Percentiles rank a stretch among this genome's conserved stretches.
Evolutionary conservation across 2,797 vertebrate species (phyloP).

Genomic region (Phataginus tetradactyla): DNA sequence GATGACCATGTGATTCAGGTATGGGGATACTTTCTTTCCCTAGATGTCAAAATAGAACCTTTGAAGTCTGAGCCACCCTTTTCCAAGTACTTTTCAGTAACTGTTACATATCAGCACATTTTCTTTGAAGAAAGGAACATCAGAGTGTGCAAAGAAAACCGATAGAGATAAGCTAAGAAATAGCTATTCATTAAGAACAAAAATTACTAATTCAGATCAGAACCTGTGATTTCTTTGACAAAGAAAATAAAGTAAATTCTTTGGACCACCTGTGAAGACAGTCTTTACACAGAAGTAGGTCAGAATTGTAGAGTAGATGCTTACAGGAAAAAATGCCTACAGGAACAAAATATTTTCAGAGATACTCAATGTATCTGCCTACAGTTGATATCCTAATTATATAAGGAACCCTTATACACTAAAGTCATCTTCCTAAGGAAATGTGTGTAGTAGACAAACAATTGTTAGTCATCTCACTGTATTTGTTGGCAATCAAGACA

Average conservation of each 20-base stretch:
- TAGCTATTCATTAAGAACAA: not conserved
- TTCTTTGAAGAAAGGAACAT: constrained; percentile 32
- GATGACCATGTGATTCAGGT: constrained; percentile 94
- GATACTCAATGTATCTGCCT: not conserved
- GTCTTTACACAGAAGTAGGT: not conserved
- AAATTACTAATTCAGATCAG: not conserved
- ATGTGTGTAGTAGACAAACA: not conserved
- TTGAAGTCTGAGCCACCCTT: not conserved
- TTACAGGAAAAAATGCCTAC: not conserved
- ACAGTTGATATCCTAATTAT: not conserved
- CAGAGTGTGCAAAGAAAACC: not conserved
- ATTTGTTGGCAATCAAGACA: not conserved
- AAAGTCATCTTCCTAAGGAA: not conserved
- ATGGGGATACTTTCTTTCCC: constrained; percentile 41
- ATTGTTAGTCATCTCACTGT: not conserved
- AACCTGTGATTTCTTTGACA: constrained; percentile 2
- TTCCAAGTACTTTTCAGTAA: not conserved
- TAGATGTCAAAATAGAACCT: constrained; percentile 19
- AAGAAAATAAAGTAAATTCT: not conserved
- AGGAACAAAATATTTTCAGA: not conserved
- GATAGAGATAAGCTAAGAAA: not conserved
- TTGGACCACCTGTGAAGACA: not conserved
- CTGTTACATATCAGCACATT: constrained; percentile 35
- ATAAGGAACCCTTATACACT: not conserved
- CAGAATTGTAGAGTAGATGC: not conserved